Base-by-base conservation (phyloP, 1,140 invertebrate species). In the Dendroctonus ponderosae region DNA sequence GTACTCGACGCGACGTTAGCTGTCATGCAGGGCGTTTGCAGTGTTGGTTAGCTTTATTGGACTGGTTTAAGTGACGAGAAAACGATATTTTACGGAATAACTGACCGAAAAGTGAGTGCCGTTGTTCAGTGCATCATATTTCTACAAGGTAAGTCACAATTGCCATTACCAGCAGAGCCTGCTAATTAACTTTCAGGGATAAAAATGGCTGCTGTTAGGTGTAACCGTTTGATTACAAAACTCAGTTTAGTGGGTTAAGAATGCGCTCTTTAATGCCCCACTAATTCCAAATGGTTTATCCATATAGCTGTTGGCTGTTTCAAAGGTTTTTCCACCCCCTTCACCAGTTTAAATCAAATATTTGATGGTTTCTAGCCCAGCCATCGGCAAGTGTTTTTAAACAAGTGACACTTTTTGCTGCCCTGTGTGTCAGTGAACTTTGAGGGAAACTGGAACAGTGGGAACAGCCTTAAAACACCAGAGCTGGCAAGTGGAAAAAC, bases 11-110 rank as follows among this genome's bases (percentile, higher is more conserved):
- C 48, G 70, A 71, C 62, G 65, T 65, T 71, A 71, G 70, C 70
- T 68, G 71, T 72, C 71, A 72, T 72, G 71, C 67, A 72, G 71
- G 71, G 71, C 71, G 71, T 72, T 72, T 71, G 69, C 67, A 68
- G 68, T 66, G 57, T 67, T 69, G 67, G 58, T 68, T 66, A 66
- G 53, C 51, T 15, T 60, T 66, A 57, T 66, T 50, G 62, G 49
- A 50, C 54, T 51, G 56, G 52, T 63, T 68, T 67, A 66, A 70
- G 49, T 51, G 58, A 46, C 44, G 52, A 65, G 64, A 67, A 61
- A 62, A 62, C 14, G 51, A 38, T 42, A 49, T 62, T 70, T 62
- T 67, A 51, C 52, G 26, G 39, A 50, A 64, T 61, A 56, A 52
- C 49, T 58, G 48, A 59, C 53, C 15, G 49, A 40, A 64, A 61